Conservation (phyloP, 2,113 vertebrate genomes). For the Hipposideros armiger region DNA sequence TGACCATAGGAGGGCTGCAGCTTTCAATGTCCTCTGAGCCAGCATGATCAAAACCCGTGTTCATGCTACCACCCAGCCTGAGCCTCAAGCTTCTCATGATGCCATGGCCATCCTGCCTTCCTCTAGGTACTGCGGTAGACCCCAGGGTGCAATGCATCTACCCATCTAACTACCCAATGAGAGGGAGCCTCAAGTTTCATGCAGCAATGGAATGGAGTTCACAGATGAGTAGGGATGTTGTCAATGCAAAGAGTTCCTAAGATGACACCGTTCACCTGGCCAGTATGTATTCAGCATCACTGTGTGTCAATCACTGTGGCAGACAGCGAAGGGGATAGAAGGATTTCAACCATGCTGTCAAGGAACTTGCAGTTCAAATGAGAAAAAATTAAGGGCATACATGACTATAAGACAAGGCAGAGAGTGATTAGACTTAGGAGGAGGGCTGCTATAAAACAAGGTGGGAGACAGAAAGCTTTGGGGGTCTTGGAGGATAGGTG, state of each 20-base stretch:
- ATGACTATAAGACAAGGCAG: background rate
- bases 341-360: background rate
- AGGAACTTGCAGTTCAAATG: background rate
- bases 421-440: background rate
- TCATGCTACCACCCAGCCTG: background rate
- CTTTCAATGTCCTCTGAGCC: background rate
- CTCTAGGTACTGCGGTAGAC: rapidly evolving
- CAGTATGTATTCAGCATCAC: background rate
- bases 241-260: background rate
- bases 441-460: too few species aligned
- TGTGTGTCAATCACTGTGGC: background rate
- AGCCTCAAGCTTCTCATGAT: rapidly evolving
- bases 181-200: background rate
- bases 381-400: background rate
- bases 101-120: too few species aligned
- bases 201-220: background rate
- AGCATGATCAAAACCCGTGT: rapidly evolving
- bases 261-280: background rate
- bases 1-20: background rate
- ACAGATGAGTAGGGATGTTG: background rate
- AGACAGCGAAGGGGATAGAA: background rate
- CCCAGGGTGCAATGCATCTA: background rate
- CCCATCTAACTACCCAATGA: rapidly evolving
- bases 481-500: background rate
- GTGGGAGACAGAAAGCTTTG: background rate